Evolutionary conservation across 2,113 vertebrate species (phyloP), one percentile per base, ranked within the genome.

Genomic region (Microcebus ravelobensis): DNA sequence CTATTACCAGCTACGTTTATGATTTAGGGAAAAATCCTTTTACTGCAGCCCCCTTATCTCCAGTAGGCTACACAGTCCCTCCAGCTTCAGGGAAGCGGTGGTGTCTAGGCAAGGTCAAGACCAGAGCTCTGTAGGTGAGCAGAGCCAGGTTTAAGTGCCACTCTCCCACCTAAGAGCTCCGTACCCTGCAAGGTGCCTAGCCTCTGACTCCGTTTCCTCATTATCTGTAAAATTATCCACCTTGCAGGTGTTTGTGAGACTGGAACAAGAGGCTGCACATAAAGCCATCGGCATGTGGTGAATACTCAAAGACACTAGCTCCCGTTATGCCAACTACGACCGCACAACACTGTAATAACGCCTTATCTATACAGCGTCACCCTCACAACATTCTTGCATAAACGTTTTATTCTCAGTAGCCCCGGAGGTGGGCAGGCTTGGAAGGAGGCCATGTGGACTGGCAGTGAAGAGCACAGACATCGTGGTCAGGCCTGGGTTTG

Each of bases 1-100:
- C 76, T 67, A 14, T 36, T 61, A 50, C 8, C 34, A 34, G 83
- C 29, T 55, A 73, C 77, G 61, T 90, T 88, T 36, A 82, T 5
- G 17, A 91, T 27, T 87, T 80, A 85, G 27, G 39, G 34, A 57
- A 92, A 92, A 77, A 57, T 79, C 23, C 39, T 94, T 93, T 65
- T 6, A 61, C 25, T 48, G 71, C 14, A 20, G 85, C 3, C 36
- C 8, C 15, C 20, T 27, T n/a, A 65, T 65, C 52, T 71, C 21
- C 4, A 61, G 52, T 27, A 86, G 68, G 83, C 29, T n/a, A 29
- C n/a, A 36, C 25, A n/a, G 59, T 31, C 31, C 70, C 29, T 36
- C 48, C 34, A 48, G 67, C 48, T 61, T 85, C 31, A 73, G 59
- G 34, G 13, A 93, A 25, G 52, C 20, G 17, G 50, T 50, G 23